Conservation (phyloP, 2,888 invertebrate species). For the Drosophila helvetica region DNA sequence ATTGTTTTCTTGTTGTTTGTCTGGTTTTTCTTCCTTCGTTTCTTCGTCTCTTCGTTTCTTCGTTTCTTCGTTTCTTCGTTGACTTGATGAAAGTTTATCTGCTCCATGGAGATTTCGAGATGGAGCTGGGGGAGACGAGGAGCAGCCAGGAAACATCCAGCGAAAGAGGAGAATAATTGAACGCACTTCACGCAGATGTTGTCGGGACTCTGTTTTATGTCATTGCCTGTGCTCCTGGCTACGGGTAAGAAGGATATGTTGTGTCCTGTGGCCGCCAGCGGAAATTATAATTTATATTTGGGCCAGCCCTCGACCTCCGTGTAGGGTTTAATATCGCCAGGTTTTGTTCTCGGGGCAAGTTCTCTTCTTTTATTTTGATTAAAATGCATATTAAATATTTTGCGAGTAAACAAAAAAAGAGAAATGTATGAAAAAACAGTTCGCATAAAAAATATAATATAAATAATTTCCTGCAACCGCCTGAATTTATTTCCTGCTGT, state of each 20-base stretch:
- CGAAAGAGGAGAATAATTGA: conserved; percentile 63
- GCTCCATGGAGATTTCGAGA: conserved; percentile 5
- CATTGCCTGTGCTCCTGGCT: conserved; percentile 30
- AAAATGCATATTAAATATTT: conserved; percentile 75
- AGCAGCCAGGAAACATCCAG: conserved; percentile 29
- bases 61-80: conserved; percentile 10
- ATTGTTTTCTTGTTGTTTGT: conserved; percentile 36
- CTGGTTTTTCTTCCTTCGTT: conserved; percentile 3
- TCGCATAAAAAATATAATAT: conserved; percentile 69
- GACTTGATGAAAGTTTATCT: conserved; percentile 71
- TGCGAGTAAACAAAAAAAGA: conserved; percentile 36
- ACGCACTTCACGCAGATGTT: conserved; percentile 76
- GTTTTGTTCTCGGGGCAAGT: conserved; percentile 31
- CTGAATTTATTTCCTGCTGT: conserved; percentile 52
- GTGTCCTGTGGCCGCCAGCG: conserved; percentile 65
- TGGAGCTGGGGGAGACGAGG: conserved; percentile 21
- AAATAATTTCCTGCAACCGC: conserved; percentile 73
- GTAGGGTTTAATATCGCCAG: conserved; percentile 38
- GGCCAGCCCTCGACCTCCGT: conserved; percentile 43
- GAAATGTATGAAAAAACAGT: conserved; percentile 25
- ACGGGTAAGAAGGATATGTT: conserved; percentile 54
- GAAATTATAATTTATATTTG: conserved; percentile 77
- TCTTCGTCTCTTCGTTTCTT: neutral
- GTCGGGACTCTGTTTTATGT: conserved; percentile 46
- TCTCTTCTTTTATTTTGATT: conserved; percentile 62